phyloP scores from a whole-genome alignment of 1,140 invertebrate genomes.

The Cheumatopsyche charites region DNA sequence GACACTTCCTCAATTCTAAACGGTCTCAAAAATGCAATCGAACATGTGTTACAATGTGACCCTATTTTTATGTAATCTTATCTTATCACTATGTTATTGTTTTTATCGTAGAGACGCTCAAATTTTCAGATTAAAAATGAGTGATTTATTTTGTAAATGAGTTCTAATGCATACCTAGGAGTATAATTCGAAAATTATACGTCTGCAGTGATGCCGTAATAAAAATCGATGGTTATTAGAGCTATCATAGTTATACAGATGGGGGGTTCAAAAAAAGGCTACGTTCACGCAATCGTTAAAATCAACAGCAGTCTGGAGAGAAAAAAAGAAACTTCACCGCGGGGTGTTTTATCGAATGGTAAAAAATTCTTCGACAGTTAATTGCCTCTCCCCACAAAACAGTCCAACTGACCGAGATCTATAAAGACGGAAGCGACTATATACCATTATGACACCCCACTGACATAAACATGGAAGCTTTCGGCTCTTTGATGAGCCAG shows the following conservation, averaged over 20 bases:
- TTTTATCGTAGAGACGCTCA: too few species aligned
- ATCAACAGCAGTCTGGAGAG: slow-evolving; percentile 15
- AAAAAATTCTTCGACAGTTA: background rate
- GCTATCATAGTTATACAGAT: background rate
- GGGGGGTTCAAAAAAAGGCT: background rate
- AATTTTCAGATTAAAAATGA: too few species aligned
- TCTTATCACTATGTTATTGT: too few species aligned
- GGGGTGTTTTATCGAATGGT: background rate
- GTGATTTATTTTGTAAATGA: too few species aligned
- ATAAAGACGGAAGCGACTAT: slow-evolving; percentile 3
- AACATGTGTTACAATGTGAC: too few species aligned
- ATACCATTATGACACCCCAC: slow-evolving; percentile 26
- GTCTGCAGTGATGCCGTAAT: background rate
- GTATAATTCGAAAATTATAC: too few species aligned
- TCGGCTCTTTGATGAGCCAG: too few species aligned
- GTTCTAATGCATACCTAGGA: too few species aligned
- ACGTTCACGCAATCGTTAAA: background rate
- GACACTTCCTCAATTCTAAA: slow-evolving; percentile 1
- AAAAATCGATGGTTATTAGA: background rate
- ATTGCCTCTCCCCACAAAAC: too few species aligned
- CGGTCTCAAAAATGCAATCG: too few species aligned
- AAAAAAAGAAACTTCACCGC: background rate
- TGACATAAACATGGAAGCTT: slow-evolving; percentile 22
- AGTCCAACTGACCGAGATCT: too few species aligned
- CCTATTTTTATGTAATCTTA: too few species aligned